Conservation (phyloP, 2,888 invertebrate species). For the Oligia latruncula region DNA sequence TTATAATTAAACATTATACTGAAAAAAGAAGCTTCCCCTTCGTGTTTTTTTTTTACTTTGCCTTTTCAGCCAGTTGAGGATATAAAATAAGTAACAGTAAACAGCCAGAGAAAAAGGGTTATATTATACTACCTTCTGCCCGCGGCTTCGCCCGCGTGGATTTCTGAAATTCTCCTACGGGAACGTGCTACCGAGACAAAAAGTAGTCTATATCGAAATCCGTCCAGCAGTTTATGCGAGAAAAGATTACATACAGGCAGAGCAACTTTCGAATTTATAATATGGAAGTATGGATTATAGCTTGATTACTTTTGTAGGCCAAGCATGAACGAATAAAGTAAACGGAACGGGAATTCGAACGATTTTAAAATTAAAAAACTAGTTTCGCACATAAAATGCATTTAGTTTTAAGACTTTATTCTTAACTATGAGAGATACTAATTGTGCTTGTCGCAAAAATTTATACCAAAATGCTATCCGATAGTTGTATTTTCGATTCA, state of each 20-base stretch:
- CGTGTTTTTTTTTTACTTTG: background rate
- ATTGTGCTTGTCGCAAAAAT: background rate
- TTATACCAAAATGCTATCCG: background rate
- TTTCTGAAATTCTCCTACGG: background rate
- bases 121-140: background rate
- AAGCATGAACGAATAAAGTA: background rate
- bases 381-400: background rate
- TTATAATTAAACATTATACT: constrained; percentile 18
- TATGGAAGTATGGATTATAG: background rate
- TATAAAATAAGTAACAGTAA: background rate
- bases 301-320: background rate
- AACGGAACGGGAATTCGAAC: background rate
- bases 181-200: background rate
- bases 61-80: background rate
- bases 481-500: background rate
- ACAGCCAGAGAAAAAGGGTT: background rate
- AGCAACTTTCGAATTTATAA: background rate
- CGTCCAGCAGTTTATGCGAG: background rate
- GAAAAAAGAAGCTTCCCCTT: constrained; percentile 2
- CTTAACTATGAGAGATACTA: background rate
- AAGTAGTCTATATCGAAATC: background rate
- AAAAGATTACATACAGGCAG: background rate
- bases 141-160: background rate
- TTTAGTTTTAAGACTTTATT: background rate
- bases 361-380: background rate